Conservation (phyloP, 2,113 vertebrate species). For the Phalacrocorax pelagicus region DNA sequence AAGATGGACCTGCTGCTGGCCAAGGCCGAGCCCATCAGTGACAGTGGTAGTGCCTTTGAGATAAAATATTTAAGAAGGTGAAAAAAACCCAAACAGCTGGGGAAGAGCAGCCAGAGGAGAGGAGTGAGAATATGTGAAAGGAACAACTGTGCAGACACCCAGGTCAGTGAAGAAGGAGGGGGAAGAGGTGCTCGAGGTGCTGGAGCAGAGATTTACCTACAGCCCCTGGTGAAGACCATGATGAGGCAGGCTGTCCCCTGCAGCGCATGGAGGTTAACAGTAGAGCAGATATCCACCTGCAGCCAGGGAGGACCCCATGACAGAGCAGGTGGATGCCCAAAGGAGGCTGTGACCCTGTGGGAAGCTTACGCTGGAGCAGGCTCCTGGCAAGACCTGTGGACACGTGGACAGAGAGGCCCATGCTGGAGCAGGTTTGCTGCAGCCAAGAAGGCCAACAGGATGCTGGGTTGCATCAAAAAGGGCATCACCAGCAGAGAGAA, state of each 20-base stretch:
- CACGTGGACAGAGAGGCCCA: not conserved
- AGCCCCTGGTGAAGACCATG: accelerated
- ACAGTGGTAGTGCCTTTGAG: accelerated
- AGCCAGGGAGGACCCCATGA: not conserved
- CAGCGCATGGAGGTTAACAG: not conserved
- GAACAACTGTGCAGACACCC: not conserved
- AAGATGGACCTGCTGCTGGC: accelerated
- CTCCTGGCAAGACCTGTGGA: not conserved
- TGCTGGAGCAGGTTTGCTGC: too few species aligned
- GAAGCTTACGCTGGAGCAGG: not conserved
- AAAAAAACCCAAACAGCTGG: not conserved
- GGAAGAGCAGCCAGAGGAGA: not conserved
- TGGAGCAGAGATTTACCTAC: not conserved
- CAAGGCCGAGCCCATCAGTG: not conserved
- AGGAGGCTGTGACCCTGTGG: not conserved
- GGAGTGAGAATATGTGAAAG: not conserved
- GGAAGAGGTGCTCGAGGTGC: not conserved
- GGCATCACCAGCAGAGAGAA: too few species aligned
- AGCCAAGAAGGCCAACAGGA: too few species aligned
- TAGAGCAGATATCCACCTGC: not conserved
- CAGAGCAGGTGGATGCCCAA: not conserved
- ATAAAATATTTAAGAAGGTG: not conserved
- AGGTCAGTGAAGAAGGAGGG: not conserved
- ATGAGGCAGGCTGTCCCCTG: not conserved
- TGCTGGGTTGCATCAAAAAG: too few species aligned